phyloP scores from a whole-genome alignment of 2,888 invertebrate species.

The Neelides folsomi region DNA sequence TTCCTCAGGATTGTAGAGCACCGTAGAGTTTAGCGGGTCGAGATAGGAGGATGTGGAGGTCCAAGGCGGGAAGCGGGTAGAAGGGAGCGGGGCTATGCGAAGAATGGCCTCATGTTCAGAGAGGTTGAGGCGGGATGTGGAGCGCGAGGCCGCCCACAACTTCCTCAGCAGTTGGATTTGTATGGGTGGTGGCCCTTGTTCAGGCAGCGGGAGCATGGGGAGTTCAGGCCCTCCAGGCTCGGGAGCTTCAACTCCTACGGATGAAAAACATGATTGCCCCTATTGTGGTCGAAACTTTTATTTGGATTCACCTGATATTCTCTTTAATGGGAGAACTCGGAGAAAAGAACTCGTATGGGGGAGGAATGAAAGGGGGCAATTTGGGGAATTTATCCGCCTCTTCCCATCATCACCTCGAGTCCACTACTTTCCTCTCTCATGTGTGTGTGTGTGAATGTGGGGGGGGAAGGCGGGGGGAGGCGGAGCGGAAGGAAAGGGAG shows the following conservation, averaged over 20 bases:
- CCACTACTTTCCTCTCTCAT: neutral
- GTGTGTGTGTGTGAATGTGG: neutral
- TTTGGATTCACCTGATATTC: too few relatives aligned
- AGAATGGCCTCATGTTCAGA: neutral
- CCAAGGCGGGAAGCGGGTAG: neutral
- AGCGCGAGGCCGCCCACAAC: neutral
- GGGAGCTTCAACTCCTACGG: too few relatives aligned
- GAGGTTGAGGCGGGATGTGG: neutral
- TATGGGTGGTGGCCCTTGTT: too few relatives aligned
- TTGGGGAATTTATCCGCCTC: neutral
- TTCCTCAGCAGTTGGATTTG: too few relatives aligned
- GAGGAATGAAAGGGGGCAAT: neutral
- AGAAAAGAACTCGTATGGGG: conserved; percentile 4
- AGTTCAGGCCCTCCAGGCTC: too few relatives aligned
- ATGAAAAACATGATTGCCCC: too few relatives aligned
- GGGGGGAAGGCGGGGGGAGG: conserved; percentile 1
- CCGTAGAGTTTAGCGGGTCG: too few relatives aligned
- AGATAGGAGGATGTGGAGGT: neutral
- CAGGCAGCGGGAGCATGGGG: too few relatives aligned
- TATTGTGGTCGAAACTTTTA: too few relatives aligned
- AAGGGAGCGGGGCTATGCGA: neutral
- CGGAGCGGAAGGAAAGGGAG: conserved; percentile 3
- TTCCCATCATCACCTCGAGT: neutral
- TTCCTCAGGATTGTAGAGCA: too few relatives aligned
- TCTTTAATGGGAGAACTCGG: neutral